Evolutionary conservation across 2,888 invertebrate genomes (phyloP), one percentile per base, ranked within the genome.

Genomic region (Mycalesis mineus): DNA sequence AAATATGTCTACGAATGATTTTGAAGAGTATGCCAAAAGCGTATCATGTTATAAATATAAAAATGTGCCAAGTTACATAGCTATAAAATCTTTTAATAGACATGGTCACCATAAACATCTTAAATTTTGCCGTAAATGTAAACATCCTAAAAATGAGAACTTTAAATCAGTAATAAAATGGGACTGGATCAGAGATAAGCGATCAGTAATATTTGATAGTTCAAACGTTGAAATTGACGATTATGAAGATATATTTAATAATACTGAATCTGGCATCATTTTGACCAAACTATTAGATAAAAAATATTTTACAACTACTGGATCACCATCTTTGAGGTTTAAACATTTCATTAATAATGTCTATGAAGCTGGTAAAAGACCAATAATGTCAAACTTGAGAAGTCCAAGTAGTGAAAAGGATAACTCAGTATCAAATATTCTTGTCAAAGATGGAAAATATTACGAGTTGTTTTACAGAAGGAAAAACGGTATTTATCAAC

Each of bases 141-240:
- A 45, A 28, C 22, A 22, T 22, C 5, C 22, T 22, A 22, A 2
- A 22, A 13, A 28, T 14, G 17, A 28, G 8, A 44, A 49, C 13
- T 7, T 37, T 11, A 59, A 55, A 14, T 42, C 29, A 14, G 33
- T 49, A 40, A 45, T 60, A 1, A 64, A 66, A 56, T 78, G 77
- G 75, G 65, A 76, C 53, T 78, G 77, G 78, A 73, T 74, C 5
- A 64, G 80, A 7, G 69, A 65, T n/a, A 78, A 68, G 51, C 68
- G 80, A 53, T 71, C 71, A 7, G 14, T 67, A 2, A 57, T 14
- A 28, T 40, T 36, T n/a, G 57, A 58, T 39, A 48, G 60, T 13
- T 37, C 49, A 7, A 51, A 17, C 17, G 7, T 55, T 44, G 56
- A 56, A 55, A 37, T 44, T 11, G 60, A 57, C 11, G 45, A 60